Evolutionary conservation across 2,113 vertebrate species (phyloP).

Genomic region (Benitochromis conjunctus): DNA sequence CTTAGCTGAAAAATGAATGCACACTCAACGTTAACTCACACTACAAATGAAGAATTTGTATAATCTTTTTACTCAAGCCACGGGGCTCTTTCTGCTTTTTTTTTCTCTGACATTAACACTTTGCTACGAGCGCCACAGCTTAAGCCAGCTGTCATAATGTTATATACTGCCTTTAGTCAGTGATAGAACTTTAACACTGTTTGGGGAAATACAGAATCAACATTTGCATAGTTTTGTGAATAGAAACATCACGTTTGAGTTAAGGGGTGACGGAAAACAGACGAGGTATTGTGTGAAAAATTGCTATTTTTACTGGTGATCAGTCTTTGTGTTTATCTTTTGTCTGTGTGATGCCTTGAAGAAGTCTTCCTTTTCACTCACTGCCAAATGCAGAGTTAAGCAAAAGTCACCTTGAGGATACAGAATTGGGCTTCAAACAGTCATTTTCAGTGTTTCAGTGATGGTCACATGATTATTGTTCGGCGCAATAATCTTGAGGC

Average conservation of each 20-base stretch:
- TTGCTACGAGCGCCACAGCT: not conserved
- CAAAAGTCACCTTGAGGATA: conserved; percentile 7
- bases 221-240: conserved; percentile 17
- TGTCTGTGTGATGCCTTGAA: not conserved
- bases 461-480: not conserved
- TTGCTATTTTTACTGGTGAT: not conserved
- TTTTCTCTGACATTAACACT: not conserved
- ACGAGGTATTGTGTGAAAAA: not conserved
- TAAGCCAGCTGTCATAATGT: not conserved
- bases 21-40: conserved; percentile 23
- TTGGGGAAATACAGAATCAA: not conserved
- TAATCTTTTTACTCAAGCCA: conserved; percentile 1
- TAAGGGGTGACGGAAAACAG: not conserved
- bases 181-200: not conserved
- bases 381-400: not conserved
- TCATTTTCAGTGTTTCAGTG: not conserved
- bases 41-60: conserved; percentile 31
- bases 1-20: not conserved
- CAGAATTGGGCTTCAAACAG: not conserved
- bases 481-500: not conserved
- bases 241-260: conserved; percentile 4
- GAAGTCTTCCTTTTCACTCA: not conserved
- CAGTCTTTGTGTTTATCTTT: not conserved
- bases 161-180: conserved; percentile 19
- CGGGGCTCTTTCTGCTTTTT: not conserved